A percentile compares a stretch with the other conserved stretches of the same genome.
These are phyloP conservation scores for Polia nebulosa DNA, from an alignment of 2,888 invertebrate species.

Conservation along the genomic window DNA sequence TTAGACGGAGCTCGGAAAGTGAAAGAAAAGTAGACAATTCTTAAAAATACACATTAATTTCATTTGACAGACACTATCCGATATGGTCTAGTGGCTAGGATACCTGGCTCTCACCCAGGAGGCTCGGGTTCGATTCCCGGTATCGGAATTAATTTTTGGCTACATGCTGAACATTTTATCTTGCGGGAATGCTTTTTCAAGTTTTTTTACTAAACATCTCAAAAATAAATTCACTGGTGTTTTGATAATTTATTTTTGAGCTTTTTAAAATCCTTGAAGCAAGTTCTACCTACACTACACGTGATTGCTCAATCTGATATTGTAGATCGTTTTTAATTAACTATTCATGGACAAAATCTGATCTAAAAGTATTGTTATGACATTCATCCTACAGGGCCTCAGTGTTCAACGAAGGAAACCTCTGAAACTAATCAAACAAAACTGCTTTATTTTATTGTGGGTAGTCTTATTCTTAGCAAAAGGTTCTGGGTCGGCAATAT, in stretches of 20 bases:
- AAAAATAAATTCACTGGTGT: neutral
- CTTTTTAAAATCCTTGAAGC: too few relatives aligned
- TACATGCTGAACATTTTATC: too few relatives aligned
- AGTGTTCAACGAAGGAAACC: neutral
- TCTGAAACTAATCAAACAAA: constrained; percentile 14
- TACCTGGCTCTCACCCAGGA: constrained; percentile 94
- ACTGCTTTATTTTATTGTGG: neutral
- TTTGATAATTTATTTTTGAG: too few relatives aligned
- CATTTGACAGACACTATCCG: accelerated
- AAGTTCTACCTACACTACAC: neutral
- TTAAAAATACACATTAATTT: constrained; percentile 3
- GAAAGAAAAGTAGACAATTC: neutral
- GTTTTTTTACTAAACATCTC: neutral
- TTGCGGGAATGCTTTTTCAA: neutral
- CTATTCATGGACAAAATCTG: neutral
- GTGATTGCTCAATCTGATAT: neutral
- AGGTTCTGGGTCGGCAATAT: constrained; percentile 15
- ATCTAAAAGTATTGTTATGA: neutral
- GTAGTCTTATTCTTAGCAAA: neutral
- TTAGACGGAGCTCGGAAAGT: too few relatives aligned
- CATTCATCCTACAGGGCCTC: neutral
- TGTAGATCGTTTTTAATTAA: neutral
- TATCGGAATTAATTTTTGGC: constrained; percentile 83
- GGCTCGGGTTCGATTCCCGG: constrained; percentile 92
- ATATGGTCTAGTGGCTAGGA: constrained; percentile 92